Conservation (phyloP, 2,113 vertebrate species). For the Antechinus flavipes region DNA sequence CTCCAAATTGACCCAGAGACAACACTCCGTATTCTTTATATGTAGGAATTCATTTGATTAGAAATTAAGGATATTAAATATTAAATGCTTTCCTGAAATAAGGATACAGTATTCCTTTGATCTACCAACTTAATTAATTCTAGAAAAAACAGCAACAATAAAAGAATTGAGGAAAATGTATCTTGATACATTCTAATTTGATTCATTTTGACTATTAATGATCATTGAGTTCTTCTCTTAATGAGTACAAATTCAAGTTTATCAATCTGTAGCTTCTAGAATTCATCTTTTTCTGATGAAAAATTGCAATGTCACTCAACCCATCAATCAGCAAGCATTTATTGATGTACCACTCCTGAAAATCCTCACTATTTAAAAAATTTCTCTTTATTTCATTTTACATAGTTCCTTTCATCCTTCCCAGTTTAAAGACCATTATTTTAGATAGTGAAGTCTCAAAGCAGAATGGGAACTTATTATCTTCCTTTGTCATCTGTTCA, state of each 20-base stretch:
- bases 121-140: background rate
- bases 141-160: background rate
- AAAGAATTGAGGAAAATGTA: background rate
- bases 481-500: background rate
- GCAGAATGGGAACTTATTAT: background rate
- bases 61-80: background rate
- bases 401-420: background rate
- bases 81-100: background rate
- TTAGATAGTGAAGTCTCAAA: background rate
- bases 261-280: background rate
- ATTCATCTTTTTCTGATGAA: background rate
- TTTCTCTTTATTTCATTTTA: background rate
- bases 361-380: background rate
- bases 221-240: background rate
- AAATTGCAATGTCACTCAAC: background rate
- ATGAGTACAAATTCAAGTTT: background rate
- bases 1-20: background rate
- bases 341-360: background rate
- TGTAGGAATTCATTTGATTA: background rate
- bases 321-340: background rate
- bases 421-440: background rate
- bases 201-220: background rate
- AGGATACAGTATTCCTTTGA: background rate
- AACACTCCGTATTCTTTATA: background rate
- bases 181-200: background rate